Base-by-base conservation (phyloP, 1,140 invertebrate species). In the Leguminivora glycinivorella region DNA sequence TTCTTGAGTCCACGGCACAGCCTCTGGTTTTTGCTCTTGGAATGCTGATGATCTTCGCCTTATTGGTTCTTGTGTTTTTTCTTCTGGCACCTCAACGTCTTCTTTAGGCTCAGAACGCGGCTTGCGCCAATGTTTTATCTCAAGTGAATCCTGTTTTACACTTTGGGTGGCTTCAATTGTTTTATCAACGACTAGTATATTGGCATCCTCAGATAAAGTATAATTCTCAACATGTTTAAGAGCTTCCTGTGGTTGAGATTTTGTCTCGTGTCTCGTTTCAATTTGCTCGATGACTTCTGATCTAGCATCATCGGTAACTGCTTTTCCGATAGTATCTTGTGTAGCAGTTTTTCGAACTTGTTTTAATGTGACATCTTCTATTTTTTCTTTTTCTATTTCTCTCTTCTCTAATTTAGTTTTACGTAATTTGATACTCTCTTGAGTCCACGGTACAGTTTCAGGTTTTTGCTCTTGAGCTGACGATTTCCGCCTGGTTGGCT, bases 351-450 rank as follows among this genome's bases (percentile, higher is more conserved):
- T 60, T 22, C 56, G 25, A 24, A 26, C 22, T 60, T n/a, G 56
- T 60, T 60, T 26, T 60, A 60, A 26, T 60, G 70, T 76, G 3
- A 85, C 76, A 52, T 85, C 83, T 80, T 87, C 83, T 69, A 85
- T n/a, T 75, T 82, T 81, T 77, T 84, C 81, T 75, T 83, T 84
- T 22, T 47, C 14, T 6, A 87, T 79, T 19, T 73, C 60, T 9
- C 58, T 34, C 76, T 87, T 87, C 73, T 87, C 83, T 10, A 85
- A 77, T 77, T 92, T 92, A 2, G 92, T 86, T 22, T 92, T 92
- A 78, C 94, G 94, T 14, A 94, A 77, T 75, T 92, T 92, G 47
- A 94, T 92, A 70, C 83, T 86, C 83, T 94, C 93, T 78, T 94
- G 90, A 40, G 88, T 94, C 92, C 93, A 94, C 6, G 84, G 83